Evolutionary conservation across 2,797 vertebrate species (phyloP), one percentile per base, ranked within the genome.

Genomic region (Tokudaia tokunoshimensis): DNA sequence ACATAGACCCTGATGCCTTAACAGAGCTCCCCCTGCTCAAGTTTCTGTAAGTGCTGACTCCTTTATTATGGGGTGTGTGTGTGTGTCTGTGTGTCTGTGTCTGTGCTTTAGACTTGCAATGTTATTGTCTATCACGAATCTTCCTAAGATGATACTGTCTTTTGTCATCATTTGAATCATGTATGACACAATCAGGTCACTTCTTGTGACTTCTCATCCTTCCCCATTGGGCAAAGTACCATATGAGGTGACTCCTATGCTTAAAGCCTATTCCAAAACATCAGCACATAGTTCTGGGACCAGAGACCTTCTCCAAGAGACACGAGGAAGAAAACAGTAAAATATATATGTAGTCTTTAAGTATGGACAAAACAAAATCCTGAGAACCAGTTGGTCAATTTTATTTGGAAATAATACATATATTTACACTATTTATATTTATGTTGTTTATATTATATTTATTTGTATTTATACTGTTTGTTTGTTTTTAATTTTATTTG

Each of bases 11-110:
- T 37, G 99, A 99, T 47, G 99, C 99, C 31, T 99, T 99, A 93
- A 98, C 99, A 97, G 98, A 99, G 81, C 99, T 99, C 26, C 99
- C 99, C 59, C 98, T 99, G 97, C 97, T 99, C 91, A 99, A 99
- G 98, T 99, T 99, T 96, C 98, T 99, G 99, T 99, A 97, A 99
- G 99, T 99, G 98, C 97, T 81, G 74, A 61, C 12, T 94, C 9
- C 86, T 94, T 37, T 44, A 24, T 65, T 0, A 3, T 19, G 22
- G 19, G 13, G 19, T 55, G 19, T 57, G 78, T 37, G 79, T 19
- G 59, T 61, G 59, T 61, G 59, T 61, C 44, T 29, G 44, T 31
- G 44, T 34, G 47, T 52, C 15, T 17, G 3, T 3, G 29, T 17
- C 6, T 59, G 79, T 3, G 9, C 15, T 10, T 24, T 13, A 78